Evolutionary conservation across 1,140 invertebrate genomes (phyloP).

Genomic region (Acromyrmex charruanus): DNA sequence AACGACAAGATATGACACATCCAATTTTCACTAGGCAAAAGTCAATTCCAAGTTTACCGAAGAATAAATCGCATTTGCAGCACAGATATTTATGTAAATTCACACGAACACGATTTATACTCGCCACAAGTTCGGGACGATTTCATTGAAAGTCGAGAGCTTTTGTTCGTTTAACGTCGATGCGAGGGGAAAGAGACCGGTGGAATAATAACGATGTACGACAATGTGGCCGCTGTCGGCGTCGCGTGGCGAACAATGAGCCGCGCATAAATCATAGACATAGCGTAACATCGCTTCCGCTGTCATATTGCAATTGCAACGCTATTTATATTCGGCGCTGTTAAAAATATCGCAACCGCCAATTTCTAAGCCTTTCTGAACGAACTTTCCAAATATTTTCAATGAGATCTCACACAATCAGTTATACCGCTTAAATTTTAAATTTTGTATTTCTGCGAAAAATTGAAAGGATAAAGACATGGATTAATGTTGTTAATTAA

Average conservation of each 20-base stretch:
- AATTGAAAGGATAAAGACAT: background rate
- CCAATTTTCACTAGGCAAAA: slow-evolving; percentile 7
- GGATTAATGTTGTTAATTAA: slow-evolving; percentile 4
- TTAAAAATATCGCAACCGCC: slow-evolving; percentile 29
- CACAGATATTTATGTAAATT: slow-evolving; percentile 54
- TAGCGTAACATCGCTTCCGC: slow-evolving; percentile 61
- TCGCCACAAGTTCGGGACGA: background rate
- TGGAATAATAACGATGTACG: slow-evolving; percentile 71
- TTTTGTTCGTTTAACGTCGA: slow-evolving; percentile 69
- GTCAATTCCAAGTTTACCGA: slow-evolving; percentile 28
- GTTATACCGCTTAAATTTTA: background rate
- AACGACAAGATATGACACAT: background rate
- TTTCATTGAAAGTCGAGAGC: slow-evolving; percentile 62
- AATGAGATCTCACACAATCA: background rate
- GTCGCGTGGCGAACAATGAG: slow-evolving; percentile 74
- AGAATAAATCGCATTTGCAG: slow-evolving; percentile 24
- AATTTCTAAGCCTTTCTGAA: slow-evolving; percentile 6
- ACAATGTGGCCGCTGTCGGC: slow-evolving; percentile 66
- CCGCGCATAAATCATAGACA: slow-evolving; percentile 71
- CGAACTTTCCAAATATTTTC: background rate
- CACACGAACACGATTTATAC: slow-evolving; percentile 37
- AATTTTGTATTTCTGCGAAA: background rate
- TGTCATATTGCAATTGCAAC: slow-evolving; percentile 63
- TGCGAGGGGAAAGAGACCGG: slow-evolving; percentile 34
- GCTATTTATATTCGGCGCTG: slow-evolving; percentile 60